Evolutionary conservation across 2,888 invertebrate genomes (phyloP).

Genomic region (Stenichneumon culpator): DNA sequence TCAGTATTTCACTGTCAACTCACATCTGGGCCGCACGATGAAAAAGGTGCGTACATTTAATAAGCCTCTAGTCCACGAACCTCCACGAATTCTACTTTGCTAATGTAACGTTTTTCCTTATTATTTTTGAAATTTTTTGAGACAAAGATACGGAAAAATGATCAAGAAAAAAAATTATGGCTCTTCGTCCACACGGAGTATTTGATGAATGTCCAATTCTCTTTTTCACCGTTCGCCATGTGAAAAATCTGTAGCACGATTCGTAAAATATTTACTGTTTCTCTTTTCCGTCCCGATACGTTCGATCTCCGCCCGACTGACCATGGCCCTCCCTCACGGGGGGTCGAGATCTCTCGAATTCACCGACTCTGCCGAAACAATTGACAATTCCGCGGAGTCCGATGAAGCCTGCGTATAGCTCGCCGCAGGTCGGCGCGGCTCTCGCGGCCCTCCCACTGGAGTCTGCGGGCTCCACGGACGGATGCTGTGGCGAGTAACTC

Average conservation of each 20-base stretch:
- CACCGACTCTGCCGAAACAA: not conserved
- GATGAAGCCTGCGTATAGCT: not conserved
- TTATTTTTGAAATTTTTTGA: too few relatives aligned
- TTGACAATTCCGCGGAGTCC: not conserved
- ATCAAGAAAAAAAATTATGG: not conserved
- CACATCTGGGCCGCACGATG: too few relatives aligned
- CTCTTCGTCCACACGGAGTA: not conserved
- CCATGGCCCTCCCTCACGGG: not conserved
- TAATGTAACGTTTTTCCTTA: too few relatives aligned
- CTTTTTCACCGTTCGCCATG: not conserved
- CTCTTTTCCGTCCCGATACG: not conserved
- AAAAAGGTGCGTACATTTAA: too few relatives aligned
- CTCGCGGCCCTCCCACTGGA: not conserved
- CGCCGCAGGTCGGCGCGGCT: not conserved
- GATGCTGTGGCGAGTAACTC: slow-evolving; percentile 7
- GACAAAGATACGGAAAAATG: not conserved
- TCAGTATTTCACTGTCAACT: too few relatives aligned
- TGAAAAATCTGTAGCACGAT: not conserved
- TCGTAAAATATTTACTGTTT: not conserved
- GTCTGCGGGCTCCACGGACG: not conserved
- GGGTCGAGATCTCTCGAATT: not conserved
- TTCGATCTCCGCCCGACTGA: not conserved
- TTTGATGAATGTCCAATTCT: not conserved
- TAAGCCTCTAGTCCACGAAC: too few relatives aligned
- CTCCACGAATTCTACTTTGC: too few relatives aligned